Evolutionary conservation across 2,888 invertebrate species (phyloP), one percentile per base, ranked within the genome.

Genomic region (Cataglyphis cursor): DNA sequence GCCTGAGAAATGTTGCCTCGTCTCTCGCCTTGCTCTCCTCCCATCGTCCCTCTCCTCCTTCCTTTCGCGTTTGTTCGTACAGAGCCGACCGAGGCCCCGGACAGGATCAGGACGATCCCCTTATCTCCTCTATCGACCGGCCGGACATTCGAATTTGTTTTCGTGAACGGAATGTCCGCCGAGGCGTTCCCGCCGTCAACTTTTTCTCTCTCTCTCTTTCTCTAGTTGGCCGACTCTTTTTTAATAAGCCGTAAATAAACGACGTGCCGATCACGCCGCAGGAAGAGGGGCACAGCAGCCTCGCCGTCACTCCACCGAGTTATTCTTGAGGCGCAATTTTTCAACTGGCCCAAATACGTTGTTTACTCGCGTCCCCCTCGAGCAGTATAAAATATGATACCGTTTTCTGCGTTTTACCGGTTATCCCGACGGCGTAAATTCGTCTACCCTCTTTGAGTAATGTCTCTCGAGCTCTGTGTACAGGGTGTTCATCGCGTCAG

Each of bases 1-100:
- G 85, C 65, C 86, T 90, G 90, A 90, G 89, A 90, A 90, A 90
- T 85, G 87, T 87, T 86, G 83, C 82, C 81, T 82, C 38, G 68
- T 81, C 85, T 87, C 75, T 82, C 35, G 64, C 82, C 85, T 88
- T 70, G 64, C 85, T 76, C 76, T 85, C 88, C 84, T 81, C 87
- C 51, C 64, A 73, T 80, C 65, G 28, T 48, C 57, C 59, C 61
- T 54, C 38, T 54, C 54, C 15, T 31, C 82, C 24, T 21, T 72
- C 18, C 57, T 44, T 18, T 28, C 18, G 18, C 61, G 61, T 18
- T 51, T 82, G 73, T 87, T 84, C 83, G 82, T 80, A 72, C 75
- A 78, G 8, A 44, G 51, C 62, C 78, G 80, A 84, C 28, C 31
- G 64, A 28, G 24, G 59, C 59, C 31, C 21, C 78, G 70, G 70